Base-by-base conservation (phyloP, 2,888 invertebrate genomes). In the Sycophila texana region DNA sequence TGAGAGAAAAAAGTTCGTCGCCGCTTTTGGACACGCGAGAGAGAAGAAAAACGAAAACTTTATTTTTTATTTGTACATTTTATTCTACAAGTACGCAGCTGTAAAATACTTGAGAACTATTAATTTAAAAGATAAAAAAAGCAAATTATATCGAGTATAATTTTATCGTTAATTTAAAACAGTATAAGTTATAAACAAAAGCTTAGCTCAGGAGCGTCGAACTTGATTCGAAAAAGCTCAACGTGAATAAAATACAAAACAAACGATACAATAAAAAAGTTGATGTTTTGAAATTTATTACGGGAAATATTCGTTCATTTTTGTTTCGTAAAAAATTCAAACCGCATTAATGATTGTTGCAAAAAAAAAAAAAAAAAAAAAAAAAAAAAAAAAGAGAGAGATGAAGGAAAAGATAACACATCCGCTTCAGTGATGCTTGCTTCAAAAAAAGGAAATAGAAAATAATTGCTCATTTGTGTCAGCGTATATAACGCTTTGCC, bases 11-110 rank as follows among this genome's bases (percentile, higher is more conserved):
- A 68, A 70, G 70, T 70, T 70, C 55, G 63, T 63, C 60, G 74
- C 74, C 66, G 74, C 66, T 74, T 74, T 74, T 65, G 57, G 57
- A 74, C 18, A 47, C 53, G 39, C 39, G 55, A 20, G 57, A 60
- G 22, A n/a, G 20, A n/a, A 67, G 51, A 20, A 65, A 20, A 16
- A 20, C 30, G n/a, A n/a, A n/a, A n/a, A 39, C 14, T 10, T 67
- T 67, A 67, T 53, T 67, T 67, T 53, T 67, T 18, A 4, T 16
- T 22, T 22, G 22, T 10, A 39, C 30, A 10, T 39, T 10, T 39
- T 39, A 10, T 10, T 39, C 7, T 39, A 39, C 39, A 39, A 58
- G 20, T 4, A 26, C 26, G 60, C 60, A 60, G 14, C 22, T 16
- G 60, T 60, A 60, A 10, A 26, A 60, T 26, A 60, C 60, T 60